Percentiles rank a stretch among this genome's conserved stretches.
phyloP scores from a whole-genome alignment of 2,888 invertebrate species.

The Platycheirus rosarum region DNA sequence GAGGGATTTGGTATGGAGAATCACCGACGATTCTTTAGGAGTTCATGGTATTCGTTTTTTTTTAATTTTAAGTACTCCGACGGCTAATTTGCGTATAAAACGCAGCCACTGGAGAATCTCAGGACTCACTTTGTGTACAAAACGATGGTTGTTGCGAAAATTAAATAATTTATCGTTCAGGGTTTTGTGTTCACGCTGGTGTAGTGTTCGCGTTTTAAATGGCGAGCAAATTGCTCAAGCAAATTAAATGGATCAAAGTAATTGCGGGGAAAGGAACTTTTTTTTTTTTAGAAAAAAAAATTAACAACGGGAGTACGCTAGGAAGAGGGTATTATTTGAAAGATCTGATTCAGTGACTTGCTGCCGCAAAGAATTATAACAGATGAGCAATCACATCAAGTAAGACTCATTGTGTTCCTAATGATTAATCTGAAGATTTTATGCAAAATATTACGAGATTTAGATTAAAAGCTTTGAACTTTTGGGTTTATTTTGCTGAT shows the following conservation, averaged over 20 bases:
- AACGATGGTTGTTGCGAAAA: conserved; percentile 36
- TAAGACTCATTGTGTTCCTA: conserved; percentile 47
- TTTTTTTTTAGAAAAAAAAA: conserved; percentile 18
- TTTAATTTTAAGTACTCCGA: conserved; percentile 33
- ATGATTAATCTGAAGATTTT: conserved; percentile 65
- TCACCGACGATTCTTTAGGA: neutral
- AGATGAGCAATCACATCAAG: conserved; percentile 43
- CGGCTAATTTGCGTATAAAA: conserved; percentile 40
- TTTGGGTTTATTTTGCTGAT: neutral
- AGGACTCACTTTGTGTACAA: conserved; percentile 5
- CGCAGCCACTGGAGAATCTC: conserved; percentile 35
- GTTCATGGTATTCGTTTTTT: conserved; percentile 6
- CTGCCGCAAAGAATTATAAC: conserved; percentile 54
- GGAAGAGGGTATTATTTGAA: conserved; percentile 26
- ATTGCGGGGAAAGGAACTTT: conserved; percentile 39
- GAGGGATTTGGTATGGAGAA: neutral
- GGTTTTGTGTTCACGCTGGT: conserved; percentile 36
- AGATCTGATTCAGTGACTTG: conserved; percentile 52
- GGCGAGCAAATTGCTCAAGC: conserved; percentile 62
- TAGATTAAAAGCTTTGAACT: conserved; percentile 51
- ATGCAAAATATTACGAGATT: conserved; percentile 49
- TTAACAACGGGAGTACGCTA: neutral
- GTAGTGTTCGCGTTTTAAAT: conserved; percentile 54
- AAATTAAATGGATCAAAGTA: conserved; percentile 71
- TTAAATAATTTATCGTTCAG: conserved; percentile 54